These are phyloP conservation scores for Branchipolynoe longqiensis DNA, from an alignment of 2,888 invertebrate genomes.

Conservation along the genomic window DNA sequence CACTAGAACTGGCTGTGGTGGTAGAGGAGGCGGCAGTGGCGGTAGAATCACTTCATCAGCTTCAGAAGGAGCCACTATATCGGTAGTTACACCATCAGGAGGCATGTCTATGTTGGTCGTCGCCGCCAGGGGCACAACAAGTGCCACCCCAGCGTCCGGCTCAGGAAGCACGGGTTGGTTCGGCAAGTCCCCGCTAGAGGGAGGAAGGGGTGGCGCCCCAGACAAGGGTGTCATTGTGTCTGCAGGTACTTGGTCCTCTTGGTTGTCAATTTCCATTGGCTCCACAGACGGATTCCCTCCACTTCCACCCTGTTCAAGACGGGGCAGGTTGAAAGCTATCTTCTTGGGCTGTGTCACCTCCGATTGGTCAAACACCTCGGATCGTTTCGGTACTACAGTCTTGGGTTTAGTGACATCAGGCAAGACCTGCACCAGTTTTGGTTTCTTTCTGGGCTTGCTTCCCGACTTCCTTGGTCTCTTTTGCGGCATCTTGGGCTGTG, in stretches of 20 bases:
- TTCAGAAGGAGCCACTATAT: neutral
- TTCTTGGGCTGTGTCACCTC: constrained; percentile 83
- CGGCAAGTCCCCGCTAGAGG: neutral
- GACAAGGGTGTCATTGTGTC: neutral
- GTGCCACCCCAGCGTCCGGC: neutral
- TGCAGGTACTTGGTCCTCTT: neutral
- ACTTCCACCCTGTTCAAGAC: constrained; percentile 43
- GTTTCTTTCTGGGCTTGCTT: constrained; percentile 82
- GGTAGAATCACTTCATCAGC: neutral
- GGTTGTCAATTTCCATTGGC: too few species aligned
- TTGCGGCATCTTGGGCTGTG: constrained; percentile 79
- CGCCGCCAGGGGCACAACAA: neutral
- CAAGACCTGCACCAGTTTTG: constrained; percentile 78
- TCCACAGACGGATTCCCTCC: neutral
- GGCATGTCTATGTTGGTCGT: neutral
- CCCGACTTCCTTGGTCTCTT: constrained; percentile 65
- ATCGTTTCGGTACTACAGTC: constrained; percentile 60
- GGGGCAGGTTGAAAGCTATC: constrained; percentile 72
- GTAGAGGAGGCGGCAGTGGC: constrained; percentile 3
- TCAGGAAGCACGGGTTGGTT: too few species aligned
- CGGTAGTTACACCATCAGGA: neutral
- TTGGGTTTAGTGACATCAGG: constrained; percentile 52
- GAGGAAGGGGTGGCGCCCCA: neutral
- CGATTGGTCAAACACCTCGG: constrained; percentile 75
- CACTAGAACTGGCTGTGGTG: constrained; percentile 37